phyloP scores from a whole-genome alignment of 2,113 vertebrate genomes.

The Epinephelus fuscoguttatus region DNA sequence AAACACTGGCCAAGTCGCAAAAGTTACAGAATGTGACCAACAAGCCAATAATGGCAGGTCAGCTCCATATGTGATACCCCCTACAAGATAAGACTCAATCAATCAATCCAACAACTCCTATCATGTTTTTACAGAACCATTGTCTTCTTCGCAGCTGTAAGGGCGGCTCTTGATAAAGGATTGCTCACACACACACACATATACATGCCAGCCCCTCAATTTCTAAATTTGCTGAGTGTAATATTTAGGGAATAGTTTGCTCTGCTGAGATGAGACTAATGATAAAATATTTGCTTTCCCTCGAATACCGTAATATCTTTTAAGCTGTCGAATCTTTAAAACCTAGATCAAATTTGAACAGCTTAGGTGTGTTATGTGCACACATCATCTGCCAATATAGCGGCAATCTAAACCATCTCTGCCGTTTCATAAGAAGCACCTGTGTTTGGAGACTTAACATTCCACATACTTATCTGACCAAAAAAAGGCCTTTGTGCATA shows the following conservation, averaged over 20 bases:
- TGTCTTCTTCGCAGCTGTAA: conserved; percentile 29
- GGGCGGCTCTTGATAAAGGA: conserved; percentile 16
- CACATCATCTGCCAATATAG: conserved; percentile 77
- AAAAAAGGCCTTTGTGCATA: conserved; percentile 77
- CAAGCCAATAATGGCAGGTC: conserved; percentile 35
- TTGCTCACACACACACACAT: conserved; percentile 7
- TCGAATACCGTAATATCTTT: conserved; percentile 65
- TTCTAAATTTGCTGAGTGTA: conserved; percentile 51
- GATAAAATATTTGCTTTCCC: conserved; percentile 70
- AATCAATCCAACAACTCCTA: conserved; percentile 33
- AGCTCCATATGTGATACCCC: conserved; percentile 26
- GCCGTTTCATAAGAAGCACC: conserved; percentile 85
- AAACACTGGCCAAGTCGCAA: conserved; percentile 8
- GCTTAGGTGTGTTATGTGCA: conserved; percentile 76
- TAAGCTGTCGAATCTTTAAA: conserved; percentile 73
- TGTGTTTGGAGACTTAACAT: conserved; percentile 86
- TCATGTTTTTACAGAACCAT: conserved; percentile 52
- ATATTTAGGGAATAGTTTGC: conserved; percentile 54
- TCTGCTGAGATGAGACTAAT: conserved; percentile 50
- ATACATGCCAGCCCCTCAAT: background rate
- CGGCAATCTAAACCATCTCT: conserved; percentile 81
- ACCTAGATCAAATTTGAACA: conserved; percentile 75
- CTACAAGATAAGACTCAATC: conserved; percentile 29
- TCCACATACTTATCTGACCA: conserved; percentile 81
- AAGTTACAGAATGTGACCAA: conserved; percentile 47